phyloP scores from a whole-genome alignment of 2,113 vertebrate genomes.

The Athene noctua region DNA sequence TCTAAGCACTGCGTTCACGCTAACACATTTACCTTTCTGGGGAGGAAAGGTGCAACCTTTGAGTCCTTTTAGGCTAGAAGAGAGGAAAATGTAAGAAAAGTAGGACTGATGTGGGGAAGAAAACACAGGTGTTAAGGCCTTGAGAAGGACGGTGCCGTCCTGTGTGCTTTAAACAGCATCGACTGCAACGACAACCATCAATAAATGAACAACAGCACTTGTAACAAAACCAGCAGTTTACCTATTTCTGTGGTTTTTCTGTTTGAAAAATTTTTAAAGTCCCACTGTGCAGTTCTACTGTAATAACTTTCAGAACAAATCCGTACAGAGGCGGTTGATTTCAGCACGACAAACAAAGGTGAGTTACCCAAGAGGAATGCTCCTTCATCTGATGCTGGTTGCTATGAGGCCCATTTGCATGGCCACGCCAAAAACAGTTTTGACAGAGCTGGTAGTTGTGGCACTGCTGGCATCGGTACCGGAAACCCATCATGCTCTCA shows the following conservation, averaged over 20 bases:
- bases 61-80: neutral
- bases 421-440: constrained; percentile 95
- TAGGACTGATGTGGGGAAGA: neutral
- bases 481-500: constrained; percentile 99
- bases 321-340: neutral
- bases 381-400: constrained; percentile 99
- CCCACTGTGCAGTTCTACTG: neutral
- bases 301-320: neutral
- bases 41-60: neutral
- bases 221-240: fast-evolving
- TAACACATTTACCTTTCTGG: neutral
- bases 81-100: neutral
- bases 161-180: neutral
- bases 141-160: neutral
- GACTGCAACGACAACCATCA: neutral
- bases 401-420: constrained; percentile 92
- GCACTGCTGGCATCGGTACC: constrained; percentile 98
- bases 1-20: neutral
- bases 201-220: fast-evolving
- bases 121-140: fast-evolving
- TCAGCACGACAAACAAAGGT: neutral
- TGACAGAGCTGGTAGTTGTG: constrained; percentile 98
- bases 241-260: fast-evolving
- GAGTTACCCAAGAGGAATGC: constrained; percentile 93
- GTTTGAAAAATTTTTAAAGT: neutral